Evolutionary conservation across 2,888 invertebrate species (phyloP).

Genomic region (Acheta domesticus): DNA sequence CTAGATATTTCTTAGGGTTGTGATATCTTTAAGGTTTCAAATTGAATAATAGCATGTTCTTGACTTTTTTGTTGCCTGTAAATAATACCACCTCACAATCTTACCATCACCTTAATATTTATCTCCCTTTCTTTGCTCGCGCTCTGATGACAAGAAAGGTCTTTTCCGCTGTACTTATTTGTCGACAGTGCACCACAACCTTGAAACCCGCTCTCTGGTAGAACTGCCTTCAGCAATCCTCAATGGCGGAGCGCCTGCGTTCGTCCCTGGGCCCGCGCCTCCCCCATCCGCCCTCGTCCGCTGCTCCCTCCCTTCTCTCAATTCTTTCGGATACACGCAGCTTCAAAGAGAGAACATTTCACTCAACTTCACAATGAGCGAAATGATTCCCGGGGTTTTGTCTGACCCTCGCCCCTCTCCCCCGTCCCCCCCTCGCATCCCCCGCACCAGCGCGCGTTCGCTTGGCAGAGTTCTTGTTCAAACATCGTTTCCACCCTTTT

Average conservation of each 20-base stretch:
- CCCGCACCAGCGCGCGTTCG: background rate
- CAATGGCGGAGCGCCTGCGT: background rate
- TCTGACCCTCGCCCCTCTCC: background rate
- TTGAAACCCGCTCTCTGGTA: background rate
- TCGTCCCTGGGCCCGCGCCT: background rate
- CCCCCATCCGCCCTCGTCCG: background rate
- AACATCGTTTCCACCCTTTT: constrained; percentile 18
- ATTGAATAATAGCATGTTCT: no score
- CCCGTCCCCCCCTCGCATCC: background rate
- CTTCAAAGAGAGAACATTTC: constrained; percentile 12
- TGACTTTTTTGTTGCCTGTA: no score
- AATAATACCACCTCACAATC: no score
- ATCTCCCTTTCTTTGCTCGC: no score
- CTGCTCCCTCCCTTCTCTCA: background rate
- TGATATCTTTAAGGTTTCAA: no score
- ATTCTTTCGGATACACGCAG: background rate
- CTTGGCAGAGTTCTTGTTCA: background rate
- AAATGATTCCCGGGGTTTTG: background rate
- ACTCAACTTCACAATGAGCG: constrained; percentile 3
- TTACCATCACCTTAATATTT: no score
- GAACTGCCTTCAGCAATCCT: background rate
- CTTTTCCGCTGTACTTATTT: no score
- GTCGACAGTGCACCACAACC: no score
- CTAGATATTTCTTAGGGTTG: no score
- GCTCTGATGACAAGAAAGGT: no score